Base-by-base conservation (phyloP, 2,888 invertebrate genomes). In the Heliconius sara region DNA sequence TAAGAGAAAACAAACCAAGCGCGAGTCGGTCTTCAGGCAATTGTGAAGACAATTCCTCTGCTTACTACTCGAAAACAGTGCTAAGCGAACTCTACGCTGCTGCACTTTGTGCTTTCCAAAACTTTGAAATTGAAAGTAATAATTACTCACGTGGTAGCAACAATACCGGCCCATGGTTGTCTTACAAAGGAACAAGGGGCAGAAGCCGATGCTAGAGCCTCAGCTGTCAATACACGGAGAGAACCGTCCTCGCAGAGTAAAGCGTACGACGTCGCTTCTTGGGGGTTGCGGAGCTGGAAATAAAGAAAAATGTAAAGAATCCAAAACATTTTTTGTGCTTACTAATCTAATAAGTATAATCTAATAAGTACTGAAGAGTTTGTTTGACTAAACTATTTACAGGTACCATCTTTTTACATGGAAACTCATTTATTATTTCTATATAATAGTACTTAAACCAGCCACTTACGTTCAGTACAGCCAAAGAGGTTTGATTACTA, bases 161-260 rank as follows among this genome's bases (percentile, higher is more conserved):
- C 92, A 1, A 97, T 90, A 0, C 96, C 92, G 10, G 92, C 90
- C 96, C 96, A 96, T 0, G 97, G 96, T 85, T 97, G 97, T 67
- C 91, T 93, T 4, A 96, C 91, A 95, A 97, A 96, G 27, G 95
- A 89, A 85, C 97, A 97, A 0, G 96, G 96, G 0, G 93, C 86
- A 0, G 86, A 84, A 7, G 84, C 60, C 10, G 80, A 83, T 9
- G 74, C 77, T 4, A 91, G 83, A 0, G 83, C 60, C 0, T 85
- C 85, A 0, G 80, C 83, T 3, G 95, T 95, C 30, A 97, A 92
- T 0, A 96, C 92, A 0, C 93, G 91, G 30, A 95, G 93, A 2
- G 94, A 93, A 0, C 96, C 97, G 86, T 97, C 96, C 0, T 96
- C 96, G 85, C 97, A 97, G 43, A 97, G 92, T 83, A 97, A 94